phyloP scores from a whole-genome alignment of 2,888 invertebrate genomes.

The Phyllotreta striolata region DNA sequence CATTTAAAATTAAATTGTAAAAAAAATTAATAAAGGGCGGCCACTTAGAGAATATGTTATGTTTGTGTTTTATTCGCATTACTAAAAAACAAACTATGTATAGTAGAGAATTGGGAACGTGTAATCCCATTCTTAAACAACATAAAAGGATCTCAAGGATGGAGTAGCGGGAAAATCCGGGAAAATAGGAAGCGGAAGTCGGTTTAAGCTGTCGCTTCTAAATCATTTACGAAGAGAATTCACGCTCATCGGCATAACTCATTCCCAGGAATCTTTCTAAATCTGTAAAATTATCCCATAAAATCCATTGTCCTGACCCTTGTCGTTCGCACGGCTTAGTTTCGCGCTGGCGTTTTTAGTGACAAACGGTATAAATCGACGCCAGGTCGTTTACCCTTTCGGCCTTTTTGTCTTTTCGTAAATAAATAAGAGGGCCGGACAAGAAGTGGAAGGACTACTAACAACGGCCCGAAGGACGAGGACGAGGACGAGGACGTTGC shows the following conservation, averaged over 20 bases:
- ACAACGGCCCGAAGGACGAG: too few species aligned
- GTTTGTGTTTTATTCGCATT: too few species aligned
- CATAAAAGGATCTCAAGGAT: background rate
- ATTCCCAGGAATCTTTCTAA: constrained; percentile 22
- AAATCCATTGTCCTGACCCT: constrained; percentile 30
- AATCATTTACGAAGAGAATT: constrained; percentile 14
- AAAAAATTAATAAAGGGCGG: too few species aligned
- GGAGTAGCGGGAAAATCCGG: background rate
- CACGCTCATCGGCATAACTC: constrained; percentile 18
- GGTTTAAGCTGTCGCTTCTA: background rate
- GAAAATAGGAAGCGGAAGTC: constrained; percentile 14
- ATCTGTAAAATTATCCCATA: constrained; percentile 30
- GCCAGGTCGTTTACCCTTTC: constrained; percentile 23
- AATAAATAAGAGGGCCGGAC: constrained; percentile 11
- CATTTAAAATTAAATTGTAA: too few species aligned
- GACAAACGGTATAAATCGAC: constrained; percentile 16
- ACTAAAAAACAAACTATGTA: too few species aligned
- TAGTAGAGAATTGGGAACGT: too few species aligned
- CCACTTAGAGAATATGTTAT: too few species aligned
- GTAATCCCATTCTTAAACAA: too few species aligned
- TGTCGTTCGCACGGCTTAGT: constrained; percentile 26
- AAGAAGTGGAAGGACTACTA: constrained; percentile 16
- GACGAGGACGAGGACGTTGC: constrained; percentile 8
- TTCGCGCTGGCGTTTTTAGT: constrained; percentile 8
- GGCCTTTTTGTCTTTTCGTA: constrained; percentile 12